Conservation (phyloP, 1,140 invertebrate genomes). For the Dermatophagoides farinae region DNA sequence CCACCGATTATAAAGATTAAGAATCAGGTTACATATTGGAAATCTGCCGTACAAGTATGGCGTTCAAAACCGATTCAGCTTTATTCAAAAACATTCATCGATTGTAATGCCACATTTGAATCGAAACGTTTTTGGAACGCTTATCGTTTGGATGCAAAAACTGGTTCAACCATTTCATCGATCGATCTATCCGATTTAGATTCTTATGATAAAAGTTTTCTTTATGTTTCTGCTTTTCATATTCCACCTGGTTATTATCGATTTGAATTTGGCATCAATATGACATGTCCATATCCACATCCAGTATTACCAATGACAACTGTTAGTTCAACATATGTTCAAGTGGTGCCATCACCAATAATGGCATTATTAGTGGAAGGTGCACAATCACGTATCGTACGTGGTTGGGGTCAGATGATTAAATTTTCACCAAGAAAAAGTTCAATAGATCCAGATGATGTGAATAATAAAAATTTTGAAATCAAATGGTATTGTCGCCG, state of each 20-base stretch:
- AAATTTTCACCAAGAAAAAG: slow-evolving; percentile 18
- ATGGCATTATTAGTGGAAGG: slow-evolving; percentile 20
- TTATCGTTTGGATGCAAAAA: slow-evolving; percentile 16
- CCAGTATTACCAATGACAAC: slow-evolving; percentile 15
- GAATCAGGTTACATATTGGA: slow-evolving; percentile 14
- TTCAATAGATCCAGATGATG: slow-evolving; percentile 22
- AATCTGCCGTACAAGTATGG: slow-evolving; percentile 11
- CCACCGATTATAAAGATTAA: slow-evolving; percentile 24
- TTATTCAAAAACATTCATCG: slow-evolving; percentile 19
- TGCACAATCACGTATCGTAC: slow-evolving; percentile 20
- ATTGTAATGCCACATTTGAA: slow-evolving; percentile 19
- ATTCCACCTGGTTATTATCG: slow-evolving; percentile 20
- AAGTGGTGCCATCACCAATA: slow-evolving; percentile 21
- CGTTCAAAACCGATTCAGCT: slow-evolving; percentile 20
- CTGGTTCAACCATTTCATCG: slow-evolving; percentile 15
- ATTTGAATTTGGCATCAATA: slow-evolving; percentile 20
- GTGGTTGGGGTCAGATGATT: slow-evolving; percentile 20
- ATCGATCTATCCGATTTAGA: slow-evolving; percentile 21
- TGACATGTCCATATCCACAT: slow-evolving; percentile 16
- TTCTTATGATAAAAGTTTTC: slow-evolving; percentile 21
- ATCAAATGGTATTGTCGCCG: slow-evolving; percentile 21
- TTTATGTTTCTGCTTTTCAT: slow-evolving; percentile 21
- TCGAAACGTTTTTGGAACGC: slow-evolving; percentile 17
- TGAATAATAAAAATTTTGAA: slow-evolving; percentile 20
- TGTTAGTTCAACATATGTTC: slow-evolving; percentile 17